These are phyloP conservation scores for Anthoptus insignis DNA, from an alignment of 2,888 invertebrate genomes.

Conservation along the genomic window DNA sequence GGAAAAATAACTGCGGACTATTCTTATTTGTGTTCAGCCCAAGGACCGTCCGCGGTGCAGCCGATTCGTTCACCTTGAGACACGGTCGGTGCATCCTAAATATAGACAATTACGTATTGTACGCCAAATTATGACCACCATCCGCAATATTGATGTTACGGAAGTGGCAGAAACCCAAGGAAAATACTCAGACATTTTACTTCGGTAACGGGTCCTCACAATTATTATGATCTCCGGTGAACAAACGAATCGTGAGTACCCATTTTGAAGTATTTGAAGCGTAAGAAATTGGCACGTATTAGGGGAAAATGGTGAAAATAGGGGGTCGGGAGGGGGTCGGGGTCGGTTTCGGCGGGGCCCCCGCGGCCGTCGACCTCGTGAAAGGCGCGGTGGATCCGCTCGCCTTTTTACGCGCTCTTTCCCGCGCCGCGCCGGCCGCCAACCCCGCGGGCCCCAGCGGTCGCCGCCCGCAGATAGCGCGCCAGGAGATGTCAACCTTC, in stretches of 20 bases:
- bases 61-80: slow-evolving; percentile 69
- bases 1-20: slow-evolving; percentile 54
- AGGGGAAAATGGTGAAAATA: slow-evolving; percentile 65
- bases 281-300: too few relatives aligned
- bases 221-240: too few relatives aligned
- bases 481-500: slow-evolving; percentile 77
- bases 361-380: too few relatives aligned
- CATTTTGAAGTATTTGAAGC: too few relatives aligned
- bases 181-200: too few relatives aligned
- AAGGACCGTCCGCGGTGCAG: slow-evolving; percentile 39
- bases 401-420: slow-evolving; percentile 85
- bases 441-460: slow-evolving; percentile 84
- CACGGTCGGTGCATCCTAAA: slow-evolving; percentile 57
- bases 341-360: slow-evolving; percentile 76
- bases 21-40: slow-evolving; percentile 64
- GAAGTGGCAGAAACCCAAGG: too few relatives aligned
- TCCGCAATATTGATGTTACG: too few relatives aligned
- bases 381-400: slow-evolving; percentile 76
- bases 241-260: too few relatives aligned
- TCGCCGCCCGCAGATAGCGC: slow-evolving; percentile 85
- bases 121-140: too few relatives aligned
- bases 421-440: slow-evolving; percentile 73
- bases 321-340: slow-evolving; percentile 63
- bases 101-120: too few relatives aligned
- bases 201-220: too few relatives aligned